phyloP scores from a whole-genome alignment of 2,888 invertebrate species.

The Chrysomela aeneicollis region DNA sequence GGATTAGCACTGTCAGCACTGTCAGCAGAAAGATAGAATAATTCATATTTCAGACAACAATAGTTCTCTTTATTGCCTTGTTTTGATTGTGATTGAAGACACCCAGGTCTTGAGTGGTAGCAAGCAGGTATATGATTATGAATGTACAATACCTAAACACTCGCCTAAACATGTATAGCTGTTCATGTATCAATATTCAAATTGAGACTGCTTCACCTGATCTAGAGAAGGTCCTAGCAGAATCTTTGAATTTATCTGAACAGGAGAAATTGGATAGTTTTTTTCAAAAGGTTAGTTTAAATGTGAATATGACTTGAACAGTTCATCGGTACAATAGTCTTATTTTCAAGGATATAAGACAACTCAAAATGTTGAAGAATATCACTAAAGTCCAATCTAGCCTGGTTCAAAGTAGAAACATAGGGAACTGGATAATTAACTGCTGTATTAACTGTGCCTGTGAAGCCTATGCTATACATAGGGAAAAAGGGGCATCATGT shows the following conservation, averaged over 20 bases:
- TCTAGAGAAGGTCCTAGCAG: slow-evolving; percentile 66
- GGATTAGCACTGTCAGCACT: no score
- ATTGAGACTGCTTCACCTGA: slow-evolving; percentile 69
- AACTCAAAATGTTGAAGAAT: slow-evolving; percentile 63
- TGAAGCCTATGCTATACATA: slow-evolving; percentile 70
- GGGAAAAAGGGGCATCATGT: slow-evolving; percentile 64
- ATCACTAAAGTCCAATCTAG: slow-evolving; percentile 67
- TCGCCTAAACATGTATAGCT: slow-evolving; percentile 69
- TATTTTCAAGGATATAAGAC: slow-evolving; percentile 63
- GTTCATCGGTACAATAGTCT: background rate
- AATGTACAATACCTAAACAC: slow-evolving; percentile 53
- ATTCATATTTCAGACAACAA: no score
- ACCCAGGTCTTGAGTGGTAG: no score
- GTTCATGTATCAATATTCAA: slow-evolving; percentile 80
- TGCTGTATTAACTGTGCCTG: slow-evolving; percentile 72
- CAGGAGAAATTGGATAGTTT: slow-evolving; percentile 71
- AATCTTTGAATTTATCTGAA: slow-evolving; percentile 66
- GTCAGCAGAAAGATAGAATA: no score
- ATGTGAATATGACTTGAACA: background rate
- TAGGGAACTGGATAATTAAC: slow-evolving; percentile 70
- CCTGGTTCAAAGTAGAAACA: slow-evolving; percentile 64
- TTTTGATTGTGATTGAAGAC: no score
- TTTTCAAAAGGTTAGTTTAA: slow-evolving; percentile 70
- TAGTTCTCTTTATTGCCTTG: no score
- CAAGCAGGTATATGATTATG: no score